These are phyloP conservation scores for Pyrrhosoma nymphula DNA, from an alignment of 2,888 invertebrate species.

Conservation along the genomic window DNA sequence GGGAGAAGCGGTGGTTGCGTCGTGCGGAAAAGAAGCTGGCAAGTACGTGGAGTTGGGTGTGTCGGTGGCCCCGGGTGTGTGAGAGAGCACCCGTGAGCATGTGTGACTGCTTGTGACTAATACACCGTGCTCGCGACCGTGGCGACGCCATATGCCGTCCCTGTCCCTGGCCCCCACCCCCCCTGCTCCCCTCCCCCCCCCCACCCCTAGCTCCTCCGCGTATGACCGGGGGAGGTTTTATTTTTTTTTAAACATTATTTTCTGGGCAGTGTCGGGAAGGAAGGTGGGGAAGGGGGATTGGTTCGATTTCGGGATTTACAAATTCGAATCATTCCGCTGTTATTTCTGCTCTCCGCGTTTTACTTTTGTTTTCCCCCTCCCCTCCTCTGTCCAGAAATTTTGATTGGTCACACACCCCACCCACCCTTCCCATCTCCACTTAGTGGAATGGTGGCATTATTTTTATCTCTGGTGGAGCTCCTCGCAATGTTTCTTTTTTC, in stretches of 20 bases:
- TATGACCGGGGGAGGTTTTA: not conserved
- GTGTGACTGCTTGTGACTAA: slow-evolving; percentile 16
- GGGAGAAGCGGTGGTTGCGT: too few relatives aligned
- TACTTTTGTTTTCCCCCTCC: not conserved
- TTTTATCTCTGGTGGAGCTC: not conserved
- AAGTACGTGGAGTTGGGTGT: not conserved
- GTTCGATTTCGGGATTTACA: not conserved
- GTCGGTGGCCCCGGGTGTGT: not conserved
- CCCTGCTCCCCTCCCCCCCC: not conserved
- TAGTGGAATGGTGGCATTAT: not conserved
- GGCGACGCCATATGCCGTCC: slow-evolving; percentile 26
- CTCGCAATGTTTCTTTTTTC: not conserved
- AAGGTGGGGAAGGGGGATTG: not conserved
- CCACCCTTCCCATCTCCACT: not conserved
- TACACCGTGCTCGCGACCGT: not conserved
- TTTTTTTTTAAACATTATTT: not conserved
- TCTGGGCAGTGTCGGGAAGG: not conserved
- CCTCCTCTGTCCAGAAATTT: not conserved
- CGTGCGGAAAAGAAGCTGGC: too few relatives aligned
- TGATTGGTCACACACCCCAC: not conserved
- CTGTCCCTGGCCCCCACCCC: too few relatives aligned
- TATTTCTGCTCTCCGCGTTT: not conserved
- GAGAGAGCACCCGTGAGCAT: not conserved
- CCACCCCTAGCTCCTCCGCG: not conserved
- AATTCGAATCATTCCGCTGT: slow-evolving; percentile 48